Base-by-base conservation (phyloP, 2,888 invertebrate genomes). In the Drosophila mimica region DNA sequence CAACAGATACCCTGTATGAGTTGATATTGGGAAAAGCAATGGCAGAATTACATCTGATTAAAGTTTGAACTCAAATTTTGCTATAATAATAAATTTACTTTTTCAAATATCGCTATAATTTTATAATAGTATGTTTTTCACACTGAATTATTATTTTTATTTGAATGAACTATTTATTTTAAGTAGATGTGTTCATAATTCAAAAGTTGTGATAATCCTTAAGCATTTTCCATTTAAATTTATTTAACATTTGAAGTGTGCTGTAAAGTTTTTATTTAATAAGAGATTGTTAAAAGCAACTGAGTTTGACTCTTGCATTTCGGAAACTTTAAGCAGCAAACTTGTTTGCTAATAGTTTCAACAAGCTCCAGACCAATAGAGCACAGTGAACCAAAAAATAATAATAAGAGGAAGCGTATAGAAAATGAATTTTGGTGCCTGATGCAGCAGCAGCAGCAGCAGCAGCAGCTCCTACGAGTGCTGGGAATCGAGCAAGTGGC, bases 1-100 rank as follows among this genome's bases (percentile, higher is more conserved):
- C 34, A 38, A 33, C 54, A 49, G 77, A 79, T 79, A 81, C 77
- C 70, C 79, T 74, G 65, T 56, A 60, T 56, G 17, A 49, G 13
- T 51, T 43, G 25, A 54, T 49, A 48, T 46, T 15, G 3, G 20
- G 7, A 53, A 53, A 17, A 2, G 25, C 30, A 8, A 17, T 8
- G 13, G 8, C 25, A 5, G 20, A 36, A 53, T 40, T 17, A 25
- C 20, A 40, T 25, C 38, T 13, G 13, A 17, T 17, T 8, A 13
- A 3, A 38, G 1, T 17, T 31, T 3, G 17, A 38, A 5, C 8
- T 4, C 15, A 46, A 34, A n/a, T 30, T 11, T 20, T 13, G 5
- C 3, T 5, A 40, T 40, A 40, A 40, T n/a, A 11, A 3, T 2
- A n/a, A 11, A 43, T 38, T 40, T 20, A 20, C 5, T 11, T 40